Conservation (phyloP, 2,888 invertebrate genomes). For the Agriopis aurantiaria region DNA sequence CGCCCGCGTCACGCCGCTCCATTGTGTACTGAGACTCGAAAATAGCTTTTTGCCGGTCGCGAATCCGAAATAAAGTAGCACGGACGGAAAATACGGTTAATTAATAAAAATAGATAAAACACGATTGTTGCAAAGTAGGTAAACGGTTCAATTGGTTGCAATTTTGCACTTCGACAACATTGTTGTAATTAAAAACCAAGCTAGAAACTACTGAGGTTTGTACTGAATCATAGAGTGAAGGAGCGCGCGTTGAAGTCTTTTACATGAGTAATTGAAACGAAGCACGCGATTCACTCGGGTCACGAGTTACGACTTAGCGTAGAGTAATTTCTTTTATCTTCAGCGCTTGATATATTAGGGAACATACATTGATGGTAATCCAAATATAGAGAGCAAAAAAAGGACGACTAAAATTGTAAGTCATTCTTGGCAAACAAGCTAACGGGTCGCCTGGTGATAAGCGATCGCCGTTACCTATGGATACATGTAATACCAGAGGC, state of each 20-base stretch:
- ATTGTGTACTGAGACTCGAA: slow-evolving; percentile 55
- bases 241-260: slow-evolving; percentile 42
- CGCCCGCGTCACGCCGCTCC: slow-evolving; percentile 67
- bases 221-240: background rate
- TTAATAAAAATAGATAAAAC: slow-evolving; percentile 54
- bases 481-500: too few relatives aligned
- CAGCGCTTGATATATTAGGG: background rate
- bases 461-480: too few relatives aligned
- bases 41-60: slow-evolving; percentile 54
- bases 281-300: slow-evolving; percentile 1
- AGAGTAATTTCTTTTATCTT: background rate
- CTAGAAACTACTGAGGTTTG: background rate
- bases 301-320: slow-evolving; percentile 7
- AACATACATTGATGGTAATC: background rate
- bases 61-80: slow-evolving; percentile 52
- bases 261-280: slow-evolving; percentile 14
- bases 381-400: background rate
- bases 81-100: slow-evolving; percentile 56
- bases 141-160: slow-evolving; percentile 28
- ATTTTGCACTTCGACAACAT: slow-evolving; percentile 19
- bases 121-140: slow-evolving; percentile 36
- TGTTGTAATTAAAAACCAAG: slow-evolving; percentile 13
- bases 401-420: background rate
- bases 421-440: too few relatives aligned
- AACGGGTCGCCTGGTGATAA: too few relatives aligned